A percentile compares a stretch with the other conserved stretches of the same genome.
Evolutionary conservation across 2,888 invertebrate species (phyloP).

Genomic region (Drosophila monieri): DNA sequence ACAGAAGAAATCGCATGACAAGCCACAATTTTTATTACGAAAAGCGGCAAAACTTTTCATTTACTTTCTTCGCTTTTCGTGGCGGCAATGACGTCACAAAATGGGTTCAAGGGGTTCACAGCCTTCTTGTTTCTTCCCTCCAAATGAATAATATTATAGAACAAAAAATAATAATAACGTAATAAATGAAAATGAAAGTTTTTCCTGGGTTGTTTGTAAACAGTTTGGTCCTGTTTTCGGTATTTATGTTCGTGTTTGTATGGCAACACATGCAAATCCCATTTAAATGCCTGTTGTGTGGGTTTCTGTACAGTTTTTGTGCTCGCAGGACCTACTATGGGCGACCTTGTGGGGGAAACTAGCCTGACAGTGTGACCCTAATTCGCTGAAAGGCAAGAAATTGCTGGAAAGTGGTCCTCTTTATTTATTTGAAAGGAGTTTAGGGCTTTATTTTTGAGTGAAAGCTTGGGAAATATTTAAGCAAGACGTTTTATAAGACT

Average conservation of each 20-base stretch:
- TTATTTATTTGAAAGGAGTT: no score
- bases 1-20: slow-evolving; percentile 69
- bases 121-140: no score
- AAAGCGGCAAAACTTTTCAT: slow-evolving; percentile 71
- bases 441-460: no score
- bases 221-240: slow-evolving; percentile 15
- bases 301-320: background rate
- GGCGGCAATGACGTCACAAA: slow-evolving; percentile 62
- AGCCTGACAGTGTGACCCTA: slow-evolving; percentile 14
- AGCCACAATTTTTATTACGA: slow-evolving; percentile 66
- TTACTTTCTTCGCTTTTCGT: slow-evolving; percentile 50
- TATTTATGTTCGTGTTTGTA: slow-evolving; percentile 4
- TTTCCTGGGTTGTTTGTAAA: slow-evolving; percentile 29
- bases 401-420: no score
- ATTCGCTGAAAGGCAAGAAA: no score
- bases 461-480: no score
- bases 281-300: slow-evolving; percentile 1
- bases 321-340: no score
- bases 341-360: slow-evolving; percentile 30
- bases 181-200: slow-evolving; percentile 45
- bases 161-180: slow-evolving; percentile 32
- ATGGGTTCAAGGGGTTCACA: slow-evolving; percentile 1
- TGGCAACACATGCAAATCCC: background rate
- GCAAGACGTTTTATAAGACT: no score
- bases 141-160: no score